phyloP scores from a whole-genome alignment of 2,888 invertebrate species.

The Diarsia dahlii region DNA sequence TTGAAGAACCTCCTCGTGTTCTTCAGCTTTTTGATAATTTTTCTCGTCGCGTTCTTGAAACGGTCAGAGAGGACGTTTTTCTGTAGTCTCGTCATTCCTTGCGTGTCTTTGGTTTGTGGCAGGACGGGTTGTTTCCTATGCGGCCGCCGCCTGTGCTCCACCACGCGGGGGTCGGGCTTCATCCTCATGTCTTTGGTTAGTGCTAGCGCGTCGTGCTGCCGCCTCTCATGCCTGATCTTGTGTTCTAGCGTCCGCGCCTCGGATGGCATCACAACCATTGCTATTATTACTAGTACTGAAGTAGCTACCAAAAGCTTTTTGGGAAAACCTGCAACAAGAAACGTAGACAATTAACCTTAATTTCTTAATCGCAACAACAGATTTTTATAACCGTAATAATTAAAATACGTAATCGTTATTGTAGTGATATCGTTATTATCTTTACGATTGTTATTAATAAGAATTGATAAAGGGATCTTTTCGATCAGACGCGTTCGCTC shows the following conservation, averaged over 20 bases:
- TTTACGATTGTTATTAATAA: slow-evolving; percentile 44
- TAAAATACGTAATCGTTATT: slow-evolving; percentile 30
- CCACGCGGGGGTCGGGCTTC: slow-evolving; percentile 63
- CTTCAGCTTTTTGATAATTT: slow-evolving; percentile 82
- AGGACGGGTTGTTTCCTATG: slow-evolving; percentile 71
- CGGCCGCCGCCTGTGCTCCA: slow-evolving; percentile 70
- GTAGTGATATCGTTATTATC: slow-evolving; percentile 46
- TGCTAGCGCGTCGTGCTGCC: slow-evolving; percentile 73
- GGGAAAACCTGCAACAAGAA: slow-evolving; percentile 87
- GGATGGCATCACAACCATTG: slow-evolving; percentile 84
- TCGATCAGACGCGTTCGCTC: slow-evolving; percentile 50
- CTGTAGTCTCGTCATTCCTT: slow-evolving; percentile 71
- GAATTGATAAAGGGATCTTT: slow-evolving; percentile 59
- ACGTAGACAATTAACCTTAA: slow-evolving; percentile 34
- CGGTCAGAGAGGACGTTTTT: slow-evolving; percentile 75
- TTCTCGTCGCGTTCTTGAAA: slow-evolving; percentile 80
- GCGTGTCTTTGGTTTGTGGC: slow-evolving; percentile 79
- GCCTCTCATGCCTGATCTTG: slow-evolving; percentile 80
- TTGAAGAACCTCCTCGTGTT: slow-evolving; percentile 82
- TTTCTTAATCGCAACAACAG: slow-evolving; percentile 1
- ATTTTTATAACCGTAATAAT: slow-evolving; percentile 14
- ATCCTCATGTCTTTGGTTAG: slow-evolving; percentile 75
- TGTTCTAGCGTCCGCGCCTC: slow-evolving; percentile 82
- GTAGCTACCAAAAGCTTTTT: slow-evolving; percentile 90
- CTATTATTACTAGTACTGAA: slow-evolving; percentile 84